Evolutionary conservation across 2,113 vertebrate genomes (phyloP), one percentile per base, ranked within the genome.

Genomic region (Passer montanus): DNA sequence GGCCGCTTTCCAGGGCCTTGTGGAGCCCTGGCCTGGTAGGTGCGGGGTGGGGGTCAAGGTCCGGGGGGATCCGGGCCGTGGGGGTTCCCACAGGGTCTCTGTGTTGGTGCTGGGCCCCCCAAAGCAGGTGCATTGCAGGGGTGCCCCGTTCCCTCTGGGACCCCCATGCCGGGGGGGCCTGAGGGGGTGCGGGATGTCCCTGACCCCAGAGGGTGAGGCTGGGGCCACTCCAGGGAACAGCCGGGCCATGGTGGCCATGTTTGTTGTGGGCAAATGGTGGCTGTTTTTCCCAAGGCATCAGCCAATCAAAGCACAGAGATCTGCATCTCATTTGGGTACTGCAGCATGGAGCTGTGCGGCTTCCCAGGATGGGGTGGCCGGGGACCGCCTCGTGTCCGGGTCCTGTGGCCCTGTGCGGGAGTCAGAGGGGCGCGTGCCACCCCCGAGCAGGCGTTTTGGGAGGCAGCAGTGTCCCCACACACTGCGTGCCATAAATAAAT

Each of bases 321-420:
- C 50, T 91, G 95, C 87, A 39, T 79, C 3, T 84, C 62, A 35
- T 90, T 89, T 84, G 81, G 68, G 73, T 55, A 62, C 70, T 0
- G 35, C 88, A 4, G 83, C 9, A 0, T 0, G 78, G 53, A 28
- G 12, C 60, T 2, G 39, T 18, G 77, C 43, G 1, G 64, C 28
- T 12, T 5, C 68, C 35, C 35, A 9, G 62, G 33, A 11, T 10
- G 73, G 41, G 46, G 3, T 19, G 66, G 37, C 13, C 24, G 1
- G 35, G 5, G 37, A 26, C 9, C 30, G 0, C 0, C 0, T 22
- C 0, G 5, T 15, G 56, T 1, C 46, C 0, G 7, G 55, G 41
- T 14, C 21, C 80, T 0, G 3, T 5, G 59, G 21, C 31, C 2
- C 4, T 9, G 64, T 21, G 75, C 0, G 0, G 58, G 53, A 43